Conservation (phyloP, 2,888 invertebrate genomes). For the Eumerus sabulonum region DNA sequence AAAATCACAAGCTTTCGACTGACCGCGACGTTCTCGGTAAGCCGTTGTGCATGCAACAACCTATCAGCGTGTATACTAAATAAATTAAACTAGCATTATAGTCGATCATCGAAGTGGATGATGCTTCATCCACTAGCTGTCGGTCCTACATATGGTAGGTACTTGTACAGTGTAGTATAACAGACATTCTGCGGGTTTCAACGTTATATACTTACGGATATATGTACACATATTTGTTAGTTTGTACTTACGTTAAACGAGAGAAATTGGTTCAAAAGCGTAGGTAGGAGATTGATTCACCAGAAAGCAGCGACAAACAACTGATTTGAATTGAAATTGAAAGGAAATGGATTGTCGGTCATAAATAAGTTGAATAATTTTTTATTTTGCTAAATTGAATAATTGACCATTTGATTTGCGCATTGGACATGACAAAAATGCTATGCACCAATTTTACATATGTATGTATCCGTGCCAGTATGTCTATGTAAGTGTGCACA, state of each 20-base stretch:
- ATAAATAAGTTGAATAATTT: slow-evolving; percentile 60
- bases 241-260: too few relatives aligned
- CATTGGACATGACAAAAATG: slow-evolving; percentile 51
- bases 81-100: slow-evolving; percentile 53
- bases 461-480: slow-evolving; percentile 6
- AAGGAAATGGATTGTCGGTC: slow-evolving; percentile 69
- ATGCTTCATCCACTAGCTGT: slow-evolving; percentile 32
- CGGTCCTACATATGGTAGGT: neutral
- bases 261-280: slow-evolving; percentile 44
- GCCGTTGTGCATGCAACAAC: slow-evolving; percentile 42
- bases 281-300: slow-evolving; percentile 66
- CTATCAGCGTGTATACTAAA: slow-evolving; percentile 38
- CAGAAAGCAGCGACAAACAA: slow-evolving; percentile 46
- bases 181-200: too few relatives aligned
- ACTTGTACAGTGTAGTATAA: neutral
- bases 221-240: too few relatives aligned
- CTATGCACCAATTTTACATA: slow-evolving; percentile 14
- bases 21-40: slow-evolving; percentile 1
- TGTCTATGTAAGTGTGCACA: neutral
- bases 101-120: slow-evolving; percentile 66
- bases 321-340: slow-evolving; percentile 68
- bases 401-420: slow-evolving; percentile 67
- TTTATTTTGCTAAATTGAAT: slow-evolving; percentile 66
- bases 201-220: too few relatives aligned
- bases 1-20: slow-evolving; percentile 48